Base-by-base conservation (phyloP, 2,113 vertebrate species). In the Planiliza haematocheilus region DNA sequence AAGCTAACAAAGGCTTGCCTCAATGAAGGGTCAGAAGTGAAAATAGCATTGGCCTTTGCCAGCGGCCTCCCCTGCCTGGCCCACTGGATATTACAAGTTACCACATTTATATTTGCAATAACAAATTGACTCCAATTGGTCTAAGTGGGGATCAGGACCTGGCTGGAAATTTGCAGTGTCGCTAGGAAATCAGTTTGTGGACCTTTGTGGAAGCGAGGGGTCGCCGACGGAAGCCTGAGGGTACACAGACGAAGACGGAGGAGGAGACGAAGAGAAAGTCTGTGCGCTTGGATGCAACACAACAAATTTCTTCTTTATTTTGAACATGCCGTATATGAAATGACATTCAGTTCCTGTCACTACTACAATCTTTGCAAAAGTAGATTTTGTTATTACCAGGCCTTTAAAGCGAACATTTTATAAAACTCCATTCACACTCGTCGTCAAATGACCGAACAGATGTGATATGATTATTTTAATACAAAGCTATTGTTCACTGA, bases 31-130 rank as follows among this genome's bases (percentile, higher is more conserved):
- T 95, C 94, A 92, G 86, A 91, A 92, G 93, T 94, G 92, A 93
- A 94, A 94, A 94, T 90, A 91, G 91, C 88, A 88, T 86, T 91
- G 88, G 79, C 87, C 89, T 91, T 84, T 91, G 93, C 91, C 92
- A 93, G 88, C 88, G 91, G 91, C 91, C 91, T 91, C 89, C 91
- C 89, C 68, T 90, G 90, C 84, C 87, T 82, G 82, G 83, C 88
- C 86, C 88, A 86, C 85, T 92, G 91, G 90, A 94, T 93, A 93
- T 94, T 94, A 94, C 91, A 91, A 91, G 85, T 93, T 90, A 91
- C 88, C 91, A 94, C 93, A 94, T 93, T 88, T 92, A 93, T 94
- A 93, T 93, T 94, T 94, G 90, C 88, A 94, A 93, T 91, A 94
- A 93, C 94, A 94, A 94, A 95, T 95, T 95, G 93, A 93, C 89